Percentiles rank a stretch among this genome's conserved stretches.
phyloP scores from a whole-genome alignment of 2,797 vertebrate species.

The Crocodylus rhombifer region DNA sequence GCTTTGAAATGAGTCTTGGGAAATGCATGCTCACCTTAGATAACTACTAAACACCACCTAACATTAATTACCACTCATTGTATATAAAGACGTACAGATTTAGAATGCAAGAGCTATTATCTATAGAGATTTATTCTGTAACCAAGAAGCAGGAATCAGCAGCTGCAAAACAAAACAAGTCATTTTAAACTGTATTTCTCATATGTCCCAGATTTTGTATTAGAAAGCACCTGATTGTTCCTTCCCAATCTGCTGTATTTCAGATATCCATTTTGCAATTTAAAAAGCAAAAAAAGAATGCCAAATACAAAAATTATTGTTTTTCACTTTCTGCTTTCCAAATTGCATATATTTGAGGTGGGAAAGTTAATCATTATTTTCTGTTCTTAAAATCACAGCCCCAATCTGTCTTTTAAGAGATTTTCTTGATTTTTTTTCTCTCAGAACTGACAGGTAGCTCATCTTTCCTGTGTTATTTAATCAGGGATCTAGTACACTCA shows the following conservation, averaged over 20 bases:
- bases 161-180: neutral
- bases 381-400: no score
- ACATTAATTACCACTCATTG: neutral
- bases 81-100: neutral
- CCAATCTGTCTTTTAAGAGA: neutral
- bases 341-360: neutral
- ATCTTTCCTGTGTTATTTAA: neutral
- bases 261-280: neutral
- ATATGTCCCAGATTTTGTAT: neutral
- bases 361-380: neutral
- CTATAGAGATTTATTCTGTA: neutral
- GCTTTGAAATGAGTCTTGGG: slow-evolving; percentile 5
- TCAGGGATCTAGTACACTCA: neutral
- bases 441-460: neutral
- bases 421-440: neutral
- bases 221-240: neutral
- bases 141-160: neutral
- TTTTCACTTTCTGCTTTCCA: neutral
- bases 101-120: neutral
- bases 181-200: neutral
- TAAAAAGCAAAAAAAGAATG: neutral
- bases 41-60: neutral
- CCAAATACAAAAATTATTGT: neutral
- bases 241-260: neutral
- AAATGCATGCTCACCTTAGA: slow-evolving; percentile 32